Conservation (phyloP, 2,888 invertebrate genomes). For the Conus canariensis region DNA sequence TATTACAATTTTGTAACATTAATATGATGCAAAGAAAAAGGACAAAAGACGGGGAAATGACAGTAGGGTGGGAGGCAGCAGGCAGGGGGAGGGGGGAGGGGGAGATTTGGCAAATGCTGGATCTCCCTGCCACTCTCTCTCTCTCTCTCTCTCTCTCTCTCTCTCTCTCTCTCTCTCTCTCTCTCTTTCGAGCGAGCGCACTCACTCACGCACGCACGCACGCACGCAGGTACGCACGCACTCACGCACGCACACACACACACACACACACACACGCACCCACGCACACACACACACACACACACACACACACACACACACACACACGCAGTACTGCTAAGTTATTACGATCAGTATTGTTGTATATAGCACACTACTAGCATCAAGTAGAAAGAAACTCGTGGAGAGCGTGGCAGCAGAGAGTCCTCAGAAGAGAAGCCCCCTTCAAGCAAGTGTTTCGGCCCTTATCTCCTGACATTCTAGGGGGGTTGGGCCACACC, state of each 20-base stretch:
- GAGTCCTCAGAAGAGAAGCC: no score
- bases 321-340: not conserved
- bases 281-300: slow-evolving; percentile 21
- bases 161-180: not conserved
- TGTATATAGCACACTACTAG: no score
- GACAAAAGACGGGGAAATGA: not conserved
- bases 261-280: not conserved
- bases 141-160: not conserved
- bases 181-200: not conserved
- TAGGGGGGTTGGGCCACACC: no score
- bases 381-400: no score
- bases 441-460: no score
- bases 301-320: slow-evolving; percentile 31
- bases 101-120: not conserved
- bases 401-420: no score
- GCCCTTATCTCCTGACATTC: no score
- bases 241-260: not conserved
- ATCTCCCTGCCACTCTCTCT: not conserved
- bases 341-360: no score
- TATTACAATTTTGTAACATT: no score
- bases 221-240: not conserved
- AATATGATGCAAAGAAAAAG: not conserved
- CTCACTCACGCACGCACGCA: not conserved
- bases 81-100: not conserved
- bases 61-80: not conserved